Conservation (phyloP, 2,888 invertebrate genomes). For the Drosophila kambysellisi region DNA sequence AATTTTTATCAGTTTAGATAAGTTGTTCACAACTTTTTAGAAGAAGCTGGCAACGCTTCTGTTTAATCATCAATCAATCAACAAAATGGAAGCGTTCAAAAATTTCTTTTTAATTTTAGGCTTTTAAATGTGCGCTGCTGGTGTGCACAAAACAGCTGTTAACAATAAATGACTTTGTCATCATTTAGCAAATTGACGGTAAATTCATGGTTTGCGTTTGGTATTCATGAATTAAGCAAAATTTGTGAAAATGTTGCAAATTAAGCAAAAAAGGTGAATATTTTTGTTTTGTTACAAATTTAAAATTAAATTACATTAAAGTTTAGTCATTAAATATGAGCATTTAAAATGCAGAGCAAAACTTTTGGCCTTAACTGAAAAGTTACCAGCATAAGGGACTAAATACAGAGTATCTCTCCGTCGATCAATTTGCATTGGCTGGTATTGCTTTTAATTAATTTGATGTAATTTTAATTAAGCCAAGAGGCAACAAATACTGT, state of each 20-base stretch:
- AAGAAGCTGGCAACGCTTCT: background rate
- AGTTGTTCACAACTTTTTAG: background rate
- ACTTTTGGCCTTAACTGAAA: background rate
- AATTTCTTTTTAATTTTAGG: background rate
- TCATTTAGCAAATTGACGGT: background rate
- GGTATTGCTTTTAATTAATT: conserved; percentile 17
- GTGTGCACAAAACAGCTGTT: background rate
- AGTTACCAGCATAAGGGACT: background rate
- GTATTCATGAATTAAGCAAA: background rate
- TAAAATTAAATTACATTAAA: background rate
- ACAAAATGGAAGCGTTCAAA: background rate
- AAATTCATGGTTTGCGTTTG: background rate
- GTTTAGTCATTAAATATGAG: background rate
- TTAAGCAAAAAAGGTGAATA: background rate
- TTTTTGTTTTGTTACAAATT: background rate
- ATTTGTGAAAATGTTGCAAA: background rate
- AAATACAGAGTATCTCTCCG: conserved; percentile 3
- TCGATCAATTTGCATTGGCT: background rate
- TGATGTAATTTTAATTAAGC: conserved; percentile 20
- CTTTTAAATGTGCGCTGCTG: background rate
- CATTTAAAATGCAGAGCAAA: background rate
- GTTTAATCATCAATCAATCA: background rate
- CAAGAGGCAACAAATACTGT: background rate
- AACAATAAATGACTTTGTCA: background rate
- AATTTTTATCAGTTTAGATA: background rate